phyloP scores from a whole-genome alignment of 2,888 invertebrate genomes.

The Tetranychus truncatus region DNA sequence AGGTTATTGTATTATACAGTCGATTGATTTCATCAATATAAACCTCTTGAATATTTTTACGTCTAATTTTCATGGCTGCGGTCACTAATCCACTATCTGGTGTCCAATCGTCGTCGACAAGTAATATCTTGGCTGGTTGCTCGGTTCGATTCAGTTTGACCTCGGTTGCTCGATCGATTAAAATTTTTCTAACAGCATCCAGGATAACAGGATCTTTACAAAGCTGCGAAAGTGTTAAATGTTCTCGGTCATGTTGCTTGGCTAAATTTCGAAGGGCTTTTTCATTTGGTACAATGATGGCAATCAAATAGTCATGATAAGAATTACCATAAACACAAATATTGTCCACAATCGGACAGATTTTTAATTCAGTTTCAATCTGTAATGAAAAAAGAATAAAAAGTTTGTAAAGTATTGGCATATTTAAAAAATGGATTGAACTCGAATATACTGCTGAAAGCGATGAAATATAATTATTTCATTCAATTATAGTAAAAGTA shows the following conservation, averaged over 20 bases:
- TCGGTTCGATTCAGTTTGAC: conserved; percentile 6
- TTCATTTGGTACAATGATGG: conserved; percentile 16
- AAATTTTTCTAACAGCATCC: conserved; percentile 3
- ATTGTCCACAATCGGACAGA: conserved; percentile 19
- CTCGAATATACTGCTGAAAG: too few species aligned
- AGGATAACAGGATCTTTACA: conserved; percentile 22
- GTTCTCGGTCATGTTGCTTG: conserved; percentile 12
- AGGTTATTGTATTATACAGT: too few species aligned
- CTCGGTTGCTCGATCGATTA: conserved; percentile 7
- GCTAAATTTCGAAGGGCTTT: conserved; percentile 5
- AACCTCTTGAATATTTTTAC: too few species aligned
- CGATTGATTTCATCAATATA: too few species aligned
- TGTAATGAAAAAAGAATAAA: too few species aligned
- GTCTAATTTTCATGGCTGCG: too few species aligned
- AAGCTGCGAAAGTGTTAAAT: conserved; percentile 20
- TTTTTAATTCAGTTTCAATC: conserved; percentile 19
- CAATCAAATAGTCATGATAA: conserved; percentile 14
- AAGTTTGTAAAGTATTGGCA: too few species aligned
- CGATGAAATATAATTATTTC: too few species aligned
- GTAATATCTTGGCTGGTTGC: conserved; percentile 30
- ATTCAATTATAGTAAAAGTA: too few species aligned
- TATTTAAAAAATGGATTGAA: too few species aligned
- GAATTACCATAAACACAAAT: conserved; percentile 22
- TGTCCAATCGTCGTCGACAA: conserved; percentile 38
- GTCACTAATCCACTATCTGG: too few species aligned